Conservation (phyloP, 2,113 vertebrate genomes). For the Gymnogyps californianus region DNA sequence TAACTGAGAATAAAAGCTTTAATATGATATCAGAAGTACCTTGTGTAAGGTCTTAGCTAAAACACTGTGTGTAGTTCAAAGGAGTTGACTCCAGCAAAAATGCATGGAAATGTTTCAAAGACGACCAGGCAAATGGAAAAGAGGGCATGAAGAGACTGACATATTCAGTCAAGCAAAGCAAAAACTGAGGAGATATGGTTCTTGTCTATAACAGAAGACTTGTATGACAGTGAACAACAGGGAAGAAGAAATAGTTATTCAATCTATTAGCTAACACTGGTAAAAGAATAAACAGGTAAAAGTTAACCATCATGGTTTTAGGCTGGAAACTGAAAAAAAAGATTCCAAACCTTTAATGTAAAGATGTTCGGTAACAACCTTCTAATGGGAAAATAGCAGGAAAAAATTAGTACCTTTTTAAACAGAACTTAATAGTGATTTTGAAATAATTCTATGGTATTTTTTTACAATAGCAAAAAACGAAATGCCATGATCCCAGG, state of each 20-base stretch:
- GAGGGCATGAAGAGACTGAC: background rate
- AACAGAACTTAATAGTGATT: background rate
- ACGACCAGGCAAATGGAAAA: background rate
- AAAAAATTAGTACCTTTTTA: background rate
- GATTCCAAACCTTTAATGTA: rapidly evolving
- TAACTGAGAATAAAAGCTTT: background rate
- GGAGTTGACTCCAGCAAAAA: background rate
- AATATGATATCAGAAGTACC: background rate
- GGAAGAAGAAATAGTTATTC: background rate
- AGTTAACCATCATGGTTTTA: background rate
- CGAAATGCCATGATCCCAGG: background rate
- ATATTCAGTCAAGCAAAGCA: background rate
- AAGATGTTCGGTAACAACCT: background rate
- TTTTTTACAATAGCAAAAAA: background rate
- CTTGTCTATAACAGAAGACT: background rate
- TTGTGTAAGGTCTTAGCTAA: background rate
- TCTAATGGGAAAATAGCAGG: background rate
- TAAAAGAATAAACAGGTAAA: background rate
- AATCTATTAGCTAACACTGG: background rate
- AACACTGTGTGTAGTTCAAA: background rate
- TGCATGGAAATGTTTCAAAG: background rate
- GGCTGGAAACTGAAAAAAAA: background rate
- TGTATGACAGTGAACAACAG: background rate
- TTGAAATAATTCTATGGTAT: background rate
- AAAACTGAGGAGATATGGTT: background rate